Base-by-base conservation (phyloP, 64 coral and sea anemone species). In the Acropora yongei region DNA sequence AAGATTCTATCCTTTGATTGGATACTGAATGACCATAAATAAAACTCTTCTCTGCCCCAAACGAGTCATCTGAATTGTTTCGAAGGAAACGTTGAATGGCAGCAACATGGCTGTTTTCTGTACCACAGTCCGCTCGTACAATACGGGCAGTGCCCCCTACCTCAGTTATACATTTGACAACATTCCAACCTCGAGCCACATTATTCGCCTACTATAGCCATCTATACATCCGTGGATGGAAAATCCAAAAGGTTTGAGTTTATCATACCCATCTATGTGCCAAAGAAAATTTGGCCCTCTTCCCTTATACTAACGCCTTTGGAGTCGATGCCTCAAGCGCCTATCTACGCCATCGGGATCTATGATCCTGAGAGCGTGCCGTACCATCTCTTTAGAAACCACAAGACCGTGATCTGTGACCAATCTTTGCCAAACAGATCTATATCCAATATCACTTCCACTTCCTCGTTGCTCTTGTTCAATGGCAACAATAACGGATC, bases 341-440 rank as follows among this genome's bases (percentile, higher is more conserved):
- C 58, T 63, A 63, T 63, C 58, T 12, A 13, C 58, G 12, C 58
- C 58, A 63, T 63, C 58, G 12, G 88, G 76, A 90, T 90, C 88
- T 48, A 90, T 80, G 18, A 90, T 90, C 44, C 75, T 78, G 40
- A 90, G 57, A 44, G 88, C 76, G 55, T 90, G 50, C 68, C 76
- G 43, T 69, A 90, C 88, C 16, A 65, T 79, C 79, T 90, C 88
- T 90, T 90, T 90, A 68, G 74, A 47, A 47, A 90, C 88, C n/a
- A 69, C 55, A 55, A 90, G 57, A 53, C 50, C 41, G 63, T 80
- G 88, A 45, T 90, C 53, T 9, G 79, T 57, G 17, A 90, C 78
- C 7, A 90, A 44, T 49, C 48, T 68, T 75, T 87, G 85, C 85
- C 85, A 87, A 68, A 87, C 73, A 39, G 85, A 73, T 49, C 85